A percentile compares a stretch with the other conserved stretches of the same genome.
These are phyloP conservation scores for Clarias batrachus DNA, from an alignment of 2,113 vertebrate genomes.

Conservation along the genomic window DNA sequence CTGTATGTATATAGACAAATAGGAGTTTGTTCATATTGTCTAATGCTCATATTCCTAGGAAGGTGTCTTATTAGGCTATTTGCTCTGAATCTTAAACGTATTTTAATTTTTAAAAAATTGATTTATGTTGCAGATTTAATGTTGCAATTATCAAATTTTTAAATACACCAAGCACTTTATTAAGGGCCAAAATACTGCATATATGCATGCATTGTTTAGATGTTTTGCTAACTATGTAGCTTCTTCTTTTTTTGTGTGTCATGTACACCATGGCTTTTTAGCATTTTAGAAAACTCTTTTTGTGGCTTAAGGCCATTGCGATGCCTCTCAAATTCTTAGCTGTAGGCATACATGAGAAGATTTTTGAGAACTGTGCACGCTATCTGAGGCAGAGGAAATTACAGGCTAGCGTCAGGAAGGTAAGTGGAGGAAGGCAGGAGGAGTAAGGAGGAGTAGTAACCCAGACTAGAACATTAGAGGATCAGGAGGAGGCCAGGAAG, in stretches of 20 bases:
- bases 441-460: constrained; percentile 68
- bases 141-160: not conserved
- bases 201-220: not conserved
- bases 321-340: not conserved
- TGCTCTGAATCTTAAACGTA: not conserved
- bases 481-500: constrained; percentile 71
- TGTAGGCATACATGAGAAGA: not conserved
- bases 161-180: not conserved
- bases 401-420: constrained; percentile 55
- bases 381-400: constrained; percentile 32
- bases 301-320: not conserved
- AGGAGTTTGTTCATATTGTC: not conserved
- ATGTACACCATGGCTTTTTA: not conserved
- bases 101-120: not conserved
- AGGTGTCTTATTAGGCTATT: not conserved
- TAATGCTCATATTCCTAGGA: not conserved
- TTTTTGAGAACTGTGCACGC: constrained; percentile 52
- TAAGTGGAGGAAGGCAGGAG: constrained; percentile 45
- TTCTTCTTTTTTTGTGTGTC: not conserved
- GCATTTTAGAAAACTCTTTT: not conserved
- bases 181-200: not conserved
- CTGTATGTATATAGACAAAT: not conserved
- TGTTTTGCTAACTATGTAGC: not conserved
- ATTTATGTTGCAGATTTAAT: not conserved
- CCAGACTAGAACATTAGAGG: constrained; percentile 71